Percentiles rank a stretch among this genome's conserved stretches.
phyloP scores from a whole-genome alignment of 2,888 invertebrate species.

The Lasioglossum leucozonium region DNA sequence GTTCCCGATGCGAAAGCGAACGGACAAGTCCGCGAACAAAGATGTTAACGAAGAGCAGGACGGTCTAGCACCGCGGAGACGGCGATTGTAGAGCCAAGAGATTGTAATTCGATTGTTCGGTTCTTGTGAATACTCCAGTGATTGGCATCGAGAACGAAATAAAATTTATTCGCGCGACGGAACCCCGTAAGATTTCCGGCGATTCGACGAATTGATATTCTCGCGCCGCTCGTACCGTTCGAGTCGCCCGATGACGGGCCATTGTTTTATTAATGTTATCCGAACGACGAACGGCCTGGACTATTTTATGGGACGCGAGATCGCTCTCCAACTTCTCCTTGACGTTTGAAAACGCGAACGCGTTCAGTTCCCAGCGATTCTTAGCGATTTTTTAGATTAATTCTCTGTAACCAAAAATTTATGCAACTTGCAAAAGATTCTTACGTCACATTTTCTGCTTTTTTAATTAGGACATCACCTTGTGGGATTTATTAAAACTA shows the following conservation, averaged over 20 bases:
- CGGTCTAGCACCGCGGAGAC: neutral
- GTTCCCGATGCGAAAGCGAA: neutral
- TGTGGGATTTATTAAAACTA: too few species aligned
- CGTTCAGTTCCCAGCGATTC: too few species aligned
- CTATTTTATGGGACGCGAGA: slow-evolving; percentile 24
- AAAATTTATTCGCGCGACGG: slow-evolving; percentile 80
- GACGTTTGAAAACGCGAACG: neutral
- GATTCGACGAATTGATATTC: slow-evolving; percentile 75
- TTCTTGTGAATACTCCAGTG: slow-evolving; percentile 80
- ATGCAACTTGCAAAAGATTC: neutral
- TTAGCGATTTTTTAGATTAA: too few species aligned
- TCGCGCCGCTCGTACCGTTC: slow-evolving; percentile 54
- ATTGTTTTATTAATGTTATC: slow-evolving; percentile 81
- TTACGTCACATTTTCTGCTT: too few species aligned
- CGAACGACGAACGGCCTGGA: slow-evolving; percentile 30
- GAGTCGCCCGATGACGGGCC: slow-evolving; percentile 74
- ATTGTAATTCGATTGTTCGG: slow-evolving; percentile 66
- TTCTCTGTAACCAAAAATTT: neutral
- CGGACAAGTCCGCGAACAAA: neutral
- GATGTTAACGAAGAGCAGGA: slow-evolving; percentile 8
- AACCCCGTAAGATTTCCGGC: slow-evolving; percentile 46
- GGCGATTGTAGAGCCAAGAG: neutral
- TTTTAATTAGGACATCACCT: too few species aligned
- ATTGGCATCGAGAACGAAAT: slow-evolving; percentile 81
- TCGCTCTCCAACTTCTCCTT: neutral